These are phyloP conservation scores for Arrhopalites spinosus DNA, from an alignment of 2,888 invertebrate genomes.

Conservation along the genomic window DNA sequence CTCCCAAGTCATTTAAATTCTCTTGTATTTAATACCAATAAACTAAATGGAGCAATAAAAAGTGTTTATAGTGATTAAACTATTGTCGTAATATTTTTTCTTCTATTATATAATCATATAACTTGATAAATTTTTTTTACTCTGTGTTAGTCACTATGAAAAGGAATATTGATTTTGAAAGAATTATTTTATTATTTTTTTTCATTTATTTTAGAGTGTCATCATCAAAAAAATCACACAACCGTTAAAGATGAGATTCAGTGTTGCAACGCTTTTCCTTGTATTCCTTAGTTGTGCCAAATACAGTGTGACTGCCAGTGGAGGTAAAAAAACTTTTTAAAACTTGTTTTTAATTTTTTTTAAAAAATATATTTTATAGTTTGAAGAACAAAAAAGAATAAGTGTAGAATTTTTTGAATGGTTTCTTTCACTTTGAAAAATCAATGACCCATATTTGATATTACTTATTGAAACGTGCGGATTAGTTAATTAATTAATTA, in stretches of 20 bases:
- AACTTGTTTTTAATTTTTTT: background rate
- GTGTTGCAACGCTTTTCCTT: background rate
- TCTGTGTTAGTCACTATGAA: background rate
- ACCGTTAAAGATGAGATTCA: background rate
- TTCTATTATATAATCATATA: background rate
- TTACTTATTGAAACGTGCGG: background rate
- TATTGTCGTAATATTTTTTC: no score
- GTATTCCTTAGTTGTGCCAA: conserved; percentile 5
- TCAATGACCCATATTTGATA: background rate
- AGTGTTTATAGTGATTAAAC: background rate
- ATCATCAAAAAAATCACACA: background rate
- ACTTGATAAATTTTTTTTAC: background rate
- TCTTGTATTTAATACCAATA: background rate
- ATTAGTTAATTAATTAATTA: background rate
- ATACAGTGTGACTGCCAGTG: background rate
- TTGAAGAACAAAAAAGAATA: background rate
- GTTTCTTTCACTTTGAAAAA: background rate
- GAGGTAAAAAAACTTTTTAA: background rate
- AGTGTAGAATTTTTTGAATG: background rate
- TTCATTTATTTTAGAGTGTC: background rate
- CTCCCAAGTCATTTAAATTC: no score
- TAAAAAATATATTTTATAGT: background rate
- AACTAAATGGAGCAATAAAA: background rate
- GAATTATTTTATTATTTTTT: background rate
- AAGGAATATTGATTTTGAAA: background rate